phyloP scores from a whole-genome alignment of 2,888 invertebrate species.

The Cantharis rufa region DNA sequence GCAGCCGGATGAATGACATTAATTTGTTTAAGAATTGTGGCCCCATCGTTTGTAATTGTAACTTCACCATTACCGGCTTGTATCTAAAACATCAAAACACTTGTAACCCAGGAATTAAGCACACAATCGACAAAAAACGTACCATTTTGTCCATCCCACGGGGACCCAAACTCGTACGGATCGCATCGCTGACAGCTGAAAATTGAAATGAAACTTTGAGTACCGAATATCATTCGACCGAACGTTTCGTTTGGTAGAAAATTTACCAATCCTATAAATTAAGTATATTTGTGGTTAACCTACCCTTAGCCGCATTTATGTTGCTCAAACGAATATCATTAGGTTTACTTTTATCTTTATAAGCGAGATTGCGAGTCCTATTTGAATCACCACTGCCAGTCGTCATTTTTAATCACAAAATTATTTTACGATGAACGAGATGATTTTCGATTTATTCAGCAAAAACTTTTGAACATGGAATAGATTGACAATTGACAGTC shows the following conservation, averaged over 20 bases:
- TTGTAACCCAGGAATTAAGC: not conserved
- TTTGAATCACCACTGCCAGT: constrained; percentile 56
- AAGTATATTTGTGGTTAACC: not conserved
- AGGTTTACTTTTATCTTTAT: constrained; percentile 93
- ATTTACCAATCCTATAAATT: not conserved
- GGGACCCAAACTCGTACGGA: constrained; percentile 97
- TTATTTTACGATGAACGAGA: not conserved
- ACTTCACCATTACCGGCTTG: constrained; percentile 97
- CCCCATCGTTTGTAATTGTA: constrained; percentile 99
- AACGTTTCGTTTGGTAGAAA: not conserved
- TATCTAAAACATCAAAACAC: constrained; percentile 65
- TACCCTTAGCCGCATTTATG: constrained; percentile 98
- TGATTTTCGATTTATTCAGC: not conserved
- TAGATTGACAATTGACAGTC: not conserved
- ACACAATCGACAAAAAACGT: constrained; percentile 39
- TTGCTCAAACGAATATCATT: constrained; percentile 92
- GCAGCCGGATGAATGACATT: constrained; percentile 98
- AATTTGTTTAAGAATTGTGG: constrained; percentile 98
- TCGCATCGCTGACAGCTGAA: constrained; percentile 97
- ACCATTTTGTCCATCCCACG: constrained; percentile 99
- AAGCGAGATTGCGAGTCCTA: constrained; percentile 61
- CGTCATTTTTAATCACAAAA: constrained; percentile 52
- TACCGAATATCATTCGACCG: not conserved
- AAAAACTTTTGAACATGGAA: not conserved
- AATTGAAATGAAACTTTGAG: constrained; percentile 40